Conservation (phyloP, 2,113 vertebrate species). For the Datnioides undecimradiatus region DNA sequence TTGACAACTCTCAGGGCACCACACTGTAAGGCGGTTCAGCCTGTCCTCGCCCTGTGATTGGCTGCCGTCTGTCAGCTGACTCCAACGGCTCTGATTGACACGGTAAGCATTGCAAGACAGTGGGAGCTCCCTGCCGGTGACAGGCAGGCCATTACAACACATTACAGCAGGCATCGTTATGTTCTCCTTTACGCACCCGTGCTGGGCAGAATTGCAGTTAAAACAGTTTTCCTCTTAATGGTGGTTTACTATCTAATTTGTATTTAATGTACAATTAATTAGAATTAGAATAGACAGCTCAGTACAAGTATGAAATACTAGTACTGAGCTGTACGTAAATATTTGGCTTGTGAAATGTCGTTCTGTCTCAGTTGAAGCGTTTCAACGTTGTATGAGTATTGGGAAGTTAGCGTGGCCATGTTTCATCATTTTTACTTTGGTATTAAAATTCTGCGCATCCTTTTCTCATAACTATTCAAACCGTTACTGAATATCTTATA, state of each 20-base stretch:
- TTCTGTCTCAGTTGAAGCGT: no score
- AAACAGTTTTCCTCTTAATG: no score
- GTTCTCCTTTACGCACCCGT: no score
- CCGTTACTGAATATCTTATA: not conserved
- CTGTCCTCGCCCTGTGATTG: slow-evolving; percentile 62
- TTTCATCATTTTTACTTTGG: not conserved
- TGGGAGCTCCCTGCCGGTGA: slow-evolving; percentile 38
- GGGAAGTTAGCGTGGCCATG: no score
- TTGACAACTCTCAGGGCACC: slow-evolving; percentile 73
- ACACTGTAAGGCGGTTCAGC: slow-evolving; percentile 53
- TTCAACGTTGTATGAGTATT: no score
- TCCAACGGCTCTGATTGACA: not conserved
- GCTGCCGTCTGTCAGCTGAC: slow-evolving; percentile 75
- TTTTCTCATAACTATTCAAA: no score
- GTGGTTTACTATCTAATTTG: no score
- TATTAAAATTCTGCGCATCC: not conserved
- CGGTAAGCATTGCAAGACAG: accelerated
- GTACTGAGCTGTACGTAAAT: no score
- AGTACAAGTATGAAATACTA: no score
- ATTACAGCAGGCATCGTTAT: not conserved
- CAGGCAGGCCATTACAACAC: not conserved
- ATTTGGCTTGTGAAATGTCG: no score
- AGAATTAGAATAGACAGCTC: no score
- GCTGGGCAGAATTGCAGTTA: not conserved
- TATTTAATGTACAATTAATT: no score